Evolutionary conservation across 2,113 vertebrate genomes (phyloP).

Genomic region (Erinaceus europaeus): DNA sequence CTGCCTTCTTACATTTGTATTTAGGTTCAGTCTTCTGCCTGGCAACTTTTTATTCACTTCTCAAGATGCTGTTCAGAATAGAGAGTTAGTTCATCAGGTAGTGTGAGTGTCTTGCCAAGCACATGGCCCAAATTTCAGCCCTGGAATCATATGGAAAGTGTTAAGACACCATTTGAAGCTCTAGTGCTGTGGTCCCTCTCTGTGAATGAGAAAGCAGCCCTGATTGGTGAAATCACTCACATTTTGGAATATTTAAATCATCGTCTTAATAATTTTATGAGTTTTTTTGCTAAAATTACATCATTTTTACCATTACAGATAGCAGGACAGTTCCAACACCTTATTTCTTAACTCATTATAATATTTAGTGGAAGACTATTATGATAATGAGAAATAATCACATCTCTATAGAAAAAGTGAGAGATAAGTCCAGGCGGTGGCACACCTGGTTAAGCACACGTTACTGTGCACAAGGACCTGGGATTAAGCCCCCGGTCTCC

Average conservation of each 20-base stretch:
- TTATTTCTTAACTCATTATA: slow-evolving; percentile 28
- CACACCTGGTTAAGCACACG: too few species aligned
- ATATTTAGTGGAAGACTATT: slow-evolving; percentile 16
- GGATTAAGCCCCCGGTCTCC: too few species aligned
- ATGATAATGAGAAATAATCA: background rate
- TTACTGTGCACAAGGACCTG: too few species aligned
- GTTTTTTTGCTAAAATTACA: slow-evolving; percentile 35
- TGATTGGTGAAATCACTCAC: too few species aligned
- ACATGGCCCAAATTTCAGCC: too few species aligned
- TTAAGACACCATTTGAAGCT: too few species aligned
- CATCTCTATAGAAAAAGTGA: background rate
- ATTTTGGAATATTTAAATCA: slow-evolving; percentile 43
- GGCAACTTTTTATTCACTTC: background rate
- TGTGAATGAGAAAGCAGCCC: too few species aligned
- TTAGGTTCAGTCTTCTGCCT: background rate
- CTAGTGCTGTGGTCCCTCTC: too few species aligned
- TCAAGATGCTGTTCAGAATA: background rate
- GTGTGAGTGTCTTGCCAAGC: too few species aligned
- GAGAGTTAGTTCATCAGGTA: too few species aligned
- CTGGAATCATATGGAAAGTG: too few species aligned
- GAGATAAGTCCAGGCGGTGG: too few species aligned
- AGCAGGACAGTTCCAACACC: background rate
- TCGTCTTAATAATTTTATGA: slow-evolving; percentile 21
- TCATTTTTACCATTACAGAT: slow-evolving; percentile 9
- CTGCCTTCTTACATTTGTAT: background rate